phyloP scores from a whole-genome alignment of 2,797 vertebrate species.

The Adelosebastes latens region DNA sequence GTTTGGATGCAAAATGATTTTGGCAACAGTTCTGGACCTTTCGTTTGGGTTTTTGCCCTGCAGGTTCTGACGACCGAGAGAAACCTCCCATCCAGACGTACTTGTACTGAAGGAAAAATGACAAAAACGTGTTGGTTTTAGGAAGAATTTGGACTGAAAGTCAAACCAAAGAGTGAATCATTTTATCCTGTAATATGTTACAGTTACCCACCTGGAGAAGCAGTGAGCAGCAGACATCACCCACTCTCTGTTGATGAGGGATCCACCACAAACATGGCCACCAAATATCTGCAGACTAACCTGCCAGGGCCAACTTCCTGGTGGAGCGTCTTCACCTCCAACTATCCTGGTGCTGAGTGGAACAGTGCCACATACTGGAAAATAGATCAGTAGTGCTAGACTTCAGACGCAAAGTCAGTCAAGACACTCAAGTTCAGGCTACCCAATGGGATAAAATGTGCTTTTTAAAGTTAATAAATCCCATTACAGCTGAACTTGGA shows the following conservation, averaged over 20 bases:
- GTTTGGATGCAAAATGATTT: slow-evolving; percentile 55
- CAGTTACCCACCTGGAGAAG: slow-evolving; percentile 30
- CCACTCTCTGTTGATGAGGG: slow-evolving; percentile 73
- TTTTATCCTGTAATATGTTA: fast-evolving
- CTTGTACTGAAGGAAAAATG: neutral
- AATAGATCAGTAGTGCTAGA: neutral
- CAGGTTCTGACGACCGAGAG: slow-evolving; percentile 55
- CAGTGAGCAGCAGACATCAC: slow-evolving; percentile 75
- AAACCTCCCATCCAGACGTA: slow-evolving; percentile 14
- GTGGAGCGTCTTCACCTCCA: slow-evolving; percentile 58
- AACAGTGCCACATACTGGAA: slow-evolving; percentile 53
- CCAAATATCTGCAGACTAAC: slow-evolving; percentile 49
- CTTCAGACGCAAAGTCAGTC: neutral
- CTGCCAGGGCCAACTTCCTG: slow-evolving; percentile 73
- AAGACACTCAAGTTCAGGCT: neutral
- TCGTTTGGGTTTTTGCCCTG: slow-evolving; percentile 42
- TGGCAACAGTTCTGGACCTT: slow-evolving; percentile 20
- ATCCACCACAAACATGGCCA: slow-evolving; percentile 62
- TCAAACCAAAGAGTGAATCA: fast-evolving
- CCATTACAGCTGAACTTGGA: neutral
- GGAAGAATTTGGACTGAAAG: fast-evolving
- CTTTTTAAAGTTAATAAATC: neutral
- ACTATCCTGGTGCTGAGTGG: slow-evolving; percentile 51
- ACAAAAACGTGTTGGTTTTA: neutral
- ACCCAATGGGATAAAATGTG: neutral